Evolutionary conservation across 2,113 vertebrate genomes (phyloP), one percentile per base, ranked within the genome.

Genomic region (Tautogolabrus adspersus): DNA sequence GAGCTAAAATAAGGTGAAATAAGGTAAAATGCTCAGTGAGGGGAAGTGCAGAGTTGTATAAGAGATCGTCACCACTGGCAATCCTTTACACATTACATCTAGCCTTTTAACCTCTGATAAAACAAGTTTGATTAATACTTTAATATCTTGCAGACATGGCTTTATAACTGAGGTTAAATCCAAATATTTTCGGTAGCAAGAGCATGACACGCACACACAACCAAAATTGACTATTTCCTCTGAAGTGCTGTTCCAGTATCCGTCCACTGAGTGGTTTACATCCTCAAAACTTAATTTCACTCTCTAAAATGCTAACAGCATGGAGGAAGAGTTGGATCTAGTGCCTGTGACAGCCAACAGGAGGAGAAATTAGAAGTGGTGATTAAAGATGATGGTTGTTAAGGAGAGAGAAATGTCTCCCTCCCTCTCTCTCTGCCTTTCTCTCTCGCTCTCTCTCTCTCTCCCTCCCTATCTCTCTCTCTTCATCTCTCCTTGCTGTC

Each of bases 381-480:
- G 87, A 92, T 90, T 85, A 89, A 90, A 92, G 86, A 91, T 89
- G 85, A 93, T 88, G 83, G 80, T 76, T 82, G 87, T 90, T 88
- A 87, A 88, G 87, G 81, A 79, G 82, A 85, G 67, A 88, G 79
- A 90, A 86, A 87, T 72, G 75, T 78, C 72, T 81, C 51, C 62
- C 49, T 68, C 68, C 55, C 30, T 30, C 44, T 62, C 37, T 1
- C 16, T 55, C 57, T 56, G 58, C 62, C 75, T 34, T 2, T 21
- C 69, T 67, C 49, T 70, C 46, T 30, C 71, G 23, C 15, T 64
- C 40, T 47, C 72, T 68, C 44, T 54, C 47, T 26, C 34, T 61
- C 44, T 52, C 9, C 60, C 64, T 83, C 70, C 65, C 30, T 34
- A 66, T 56, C 49, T 67, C 51, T 54, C 49, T 34, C 34, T 66